Conservation (phyloP, 2,113 vertebrate species). For the Telmatochromis brichardi region DNA sequence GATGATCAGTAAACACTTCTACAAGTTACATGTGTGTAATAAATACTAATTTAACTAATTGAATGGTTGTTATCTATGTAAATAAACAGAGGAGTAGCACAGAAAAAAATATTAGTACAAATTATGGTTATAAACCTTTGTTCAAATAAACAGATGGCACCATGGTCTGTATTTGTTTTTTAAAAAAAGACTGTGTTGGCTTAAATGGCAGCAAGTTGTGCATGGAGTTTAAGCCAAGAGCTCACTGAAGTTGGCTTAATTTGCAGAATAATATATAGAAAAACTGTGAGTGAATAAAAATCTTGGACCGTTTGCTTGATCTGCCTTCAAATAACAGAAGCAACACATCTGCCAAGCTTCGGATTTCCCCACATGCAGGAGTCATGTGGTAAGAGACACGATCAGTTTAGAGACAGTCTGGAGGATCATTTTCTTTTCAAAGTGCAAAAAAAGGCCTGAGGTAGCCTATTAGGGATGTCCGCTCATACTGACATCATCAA, state of each 20-base stretch:
- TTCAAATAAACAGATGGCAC: slow-evolving; percentile 1
- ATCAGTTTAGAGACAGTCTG: background rate
- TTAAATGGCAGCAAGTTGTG: background rate
- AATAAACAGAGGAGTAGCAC: background rate
- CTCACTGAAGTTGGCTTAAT: background rate
- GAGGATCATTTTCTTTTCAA: background rate
- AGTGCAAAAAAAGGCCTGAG: background rate
- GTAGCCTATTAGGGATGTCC: background rate
- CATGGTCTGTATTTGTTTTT: background rate
- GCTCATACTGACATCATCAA: background rate
- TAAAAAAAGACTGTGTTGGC: fast-evolving
- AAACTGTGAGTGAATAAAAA: background rate
- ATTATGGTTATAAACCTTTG: background rate
- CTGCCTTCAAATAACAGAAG: background rate
- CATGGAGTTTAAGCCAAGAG: background rate
- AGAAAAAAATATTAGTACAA: background rate
- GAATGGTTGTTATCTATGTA: background rate
- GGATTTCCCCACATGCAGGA: background rate
- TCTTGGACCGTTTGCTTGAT: background rate
- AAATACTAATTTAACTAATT: background rate
- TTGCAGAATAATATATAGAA: background rate
- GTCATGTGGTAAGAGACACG: background rate
- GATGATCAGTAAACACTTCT: background rate
- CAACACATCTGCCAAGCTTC: background rate
- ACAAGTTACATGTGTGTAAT: background rate